Evolutionary conservation across 2,888 invertebrate species (phyloP).

Genomic region (Pterostichus madidus): DNA sequence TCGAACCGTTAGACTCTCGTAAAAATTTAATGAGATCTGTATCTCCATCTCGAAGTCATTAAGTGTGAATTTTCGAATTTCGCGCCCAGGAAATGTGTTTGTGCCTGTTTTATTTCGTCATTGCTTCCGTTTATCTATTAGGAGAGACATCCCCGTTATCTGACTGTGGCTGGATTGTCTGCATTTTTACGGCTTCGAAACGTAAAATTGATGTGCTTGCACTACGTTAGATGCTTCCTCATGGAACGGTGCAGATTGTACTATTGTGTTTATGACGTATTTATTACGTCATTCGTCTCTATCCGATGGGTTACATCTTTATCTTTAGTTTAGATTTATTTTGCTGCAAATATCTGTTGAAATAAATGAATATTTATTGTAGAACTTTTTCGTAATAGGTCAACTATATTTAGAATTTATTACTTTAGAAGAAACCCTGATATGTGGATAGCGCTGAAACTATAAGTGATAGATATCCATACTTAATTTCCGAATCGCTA

Average conservation of each 20-base stretch:
- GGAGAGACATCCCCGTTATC: constrained; percentile 19
- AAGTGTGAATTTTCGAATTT: constrained; percentile 20
- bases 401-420: not conserved
- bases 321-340: not conserved
- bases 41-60: constrained; percentile 3
- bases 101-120: constrained; percentile 18
- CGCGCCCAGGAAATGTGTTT: constrained; percentile 10
- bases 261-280: constrained; percentile 42
- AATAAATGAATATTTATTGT: constrained; percentile 4
- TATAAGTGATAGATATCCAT: too few species aligned
- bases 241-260: constrained; percentile 12
- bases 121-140: constrained; percentile 40
- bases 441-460: too few species aligned
- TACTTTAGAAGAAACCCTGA: too few species aligned
- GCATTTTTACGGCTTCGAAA: constrained; percentile 24
- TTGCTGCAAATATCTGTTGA: not conserved
- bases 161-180: constrained; percentile 23
- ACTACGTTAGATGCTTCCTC: not conserved
- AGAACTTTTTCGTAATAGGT: not conserved
- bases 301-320: constrained; percentile 25
- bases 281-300: not conserved
- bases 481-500: too few species aligned
- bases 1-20: constrained; percentile 3
- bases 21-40: constrained; percentile 29
- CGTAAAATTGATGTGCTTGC: constrained; percentile 40